Conservation (phyloP, 2,113 vertebrate genomes). For the Corythaixoides concolor region DNA sequence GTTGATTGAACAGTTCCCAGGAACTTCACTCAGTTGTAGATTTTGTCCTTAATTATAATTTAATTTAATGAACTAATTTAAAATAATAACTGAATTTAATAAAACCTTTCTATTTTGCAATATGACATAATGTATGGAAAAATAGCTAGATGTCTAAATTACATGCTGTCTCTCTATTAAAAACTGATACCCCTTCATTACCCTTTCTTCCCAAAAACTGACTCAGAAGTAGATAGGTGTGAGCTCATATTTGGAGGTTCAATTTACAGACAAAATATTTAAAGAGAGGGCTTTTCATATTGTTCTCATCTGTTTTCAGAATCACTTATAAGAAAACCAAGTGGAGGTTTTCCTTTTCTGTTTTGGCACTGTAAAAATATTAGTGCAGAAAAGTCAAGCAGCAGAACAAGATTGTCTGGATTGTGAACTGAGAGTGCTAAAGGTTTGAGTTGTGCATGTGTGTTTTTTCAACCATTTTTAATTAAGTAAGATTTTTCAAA, state of each 20-base stretch:
- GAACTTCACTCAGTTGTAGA: background rate
- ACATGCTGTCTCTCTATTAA: background rate
- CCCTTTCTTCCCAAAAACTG: slow-evolving; percentile 4
- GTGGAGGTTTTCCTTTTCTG: background rate
- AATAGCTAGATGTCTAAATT: slow-evolving; percentile 14
- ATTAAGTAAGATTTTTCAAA: background rate
- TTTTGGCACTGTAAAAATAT: background rate
- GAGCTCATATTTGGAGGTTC: background rate
- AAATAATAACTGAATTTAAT: slow-evolving; percentile 3
- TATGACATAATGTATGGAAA: background rate
- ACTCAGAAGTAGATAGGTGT: background rate
- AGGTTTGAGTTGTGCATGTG: background rate
- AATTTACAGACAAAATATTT: background rate
- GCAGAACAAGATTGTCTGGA: background rate
- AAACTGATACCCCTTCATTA: slow-evolving; percentile 15
- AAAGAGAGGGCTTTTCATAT: background rate
- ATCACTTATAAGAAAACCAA: background rate
- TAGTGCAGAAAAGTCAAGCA: background rate
- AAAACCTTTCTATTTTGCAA: slow-evolving; percentile 22
- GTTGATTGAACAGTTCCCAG: background rate
- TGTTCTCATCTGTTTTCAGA: background rate
- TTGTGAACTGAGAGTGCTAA: background rate
- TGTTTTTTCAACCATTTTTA: background rate
- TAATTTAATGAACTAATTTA: slow-evolving; percentile 11
- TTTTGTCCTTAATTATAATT: background rate